Evolutionary conservation across 2,888 invertebrate genomes (phyloP).

Genomic region (Hypselothyrea guttata): DNA sequence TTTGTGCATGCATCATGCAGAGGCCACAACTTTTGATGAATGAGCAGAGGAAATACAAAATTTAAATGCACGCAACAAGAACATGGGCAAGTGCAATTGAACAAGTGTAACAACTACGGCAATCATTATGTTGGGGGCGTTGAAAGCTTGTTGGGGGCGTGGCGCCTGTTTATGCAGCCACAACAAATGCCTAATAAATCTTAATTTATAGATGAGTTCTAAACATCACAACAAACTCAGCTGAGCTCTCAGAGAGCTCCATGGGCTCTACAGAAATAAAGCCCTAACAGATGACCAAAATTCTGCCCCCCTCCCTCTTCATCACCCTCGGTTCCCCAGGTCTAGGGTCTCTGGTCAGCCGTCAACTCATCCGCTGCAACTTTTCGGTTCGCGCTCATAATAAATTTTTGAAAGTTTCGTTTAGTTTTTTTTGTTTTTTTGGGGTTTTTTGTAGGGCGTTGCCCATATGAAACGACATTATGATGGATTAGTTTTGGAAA

Average conservation of each 20-base stretch:
- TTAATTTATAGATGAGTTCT: conserved; percentile 61
- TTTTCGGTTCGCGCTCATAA: conserved; percentile 52
- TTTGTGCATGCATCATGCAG: conserved; percentile 18
- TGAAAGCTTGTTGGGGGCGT: conserved; percentile 22
- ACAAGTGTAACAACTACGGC: conserved; percentile 45
- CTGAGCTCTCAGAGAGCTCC: no score
- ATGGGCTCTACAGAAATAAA: conserved; percentile 53
- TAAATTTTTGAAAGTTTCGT: conserved; percentile 63
- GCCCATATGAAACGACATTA: conserved; percentile 45
- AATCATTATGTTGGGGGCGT: conserved; percentile 34
- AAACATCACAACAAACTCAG: conserved; percentile 63
- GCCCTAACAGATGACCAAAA: conserved; percentile 66
- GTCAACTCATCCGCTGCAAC: conserved; percentile 71
- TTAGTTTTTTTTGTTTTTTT: conserved; percentile 12
- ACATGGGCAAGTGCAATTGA: conserved; percentile 50
- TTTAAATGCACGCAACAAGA: conserved; percentile 36
- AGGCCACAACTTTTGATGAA: conserved; percentile 40
- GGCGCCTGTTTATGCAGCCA: conserved; percentile 2
- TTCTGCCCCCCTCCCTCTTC: neutral
- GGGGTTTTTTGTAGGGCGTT: conserved; percentile 48
- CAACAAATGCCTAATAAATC: conserved; percentile 60
- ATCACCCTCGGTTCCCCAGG: conserved; percentile 2
- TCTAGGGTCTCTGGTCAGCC: conserved; percentile 44
- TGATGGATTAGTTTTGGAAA: conserved; percentile 72
- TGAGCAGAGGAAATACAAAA: conserved; percentile 38